Evolutionary conservation across 2,797 vertebrate species (phyloP), one percentile per base, ranked within the genome.

Genomic region (Falco concolor): DNA sequence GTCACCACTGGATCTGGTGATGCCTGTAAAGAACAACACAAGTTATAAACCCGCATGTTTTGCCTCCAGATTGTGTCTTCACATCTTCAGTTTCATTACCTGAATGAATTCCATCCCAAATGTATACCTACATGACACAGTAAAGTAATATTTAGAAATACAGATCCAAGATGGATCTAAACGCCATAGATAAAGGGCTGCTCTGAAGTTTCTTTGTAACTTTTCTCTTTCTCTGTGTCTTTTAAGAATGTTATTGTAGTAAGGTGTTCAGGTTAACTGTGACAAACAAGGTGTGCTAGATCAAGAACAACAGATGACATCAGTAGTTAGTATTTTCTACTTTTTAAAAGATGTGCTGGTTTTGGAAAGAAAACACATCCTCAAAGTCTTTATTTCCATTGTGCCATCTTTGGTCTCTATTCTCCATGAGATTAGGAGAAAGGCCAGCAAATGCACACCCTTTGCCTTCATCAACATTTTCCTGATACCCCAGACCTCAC

Each of bases 1-100:
- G 90, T 96, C 75, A 99, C 98, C 63, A 97, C 96, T 2, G 98
- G 98, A 67, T 78, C 67, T 3, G 99, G 98, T 49, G 98, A 98
- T 3, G 98, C 99, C 99, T 99, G 97, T 49, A 34, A 84, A 84
- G 38, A 78, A 30, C 14, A 73, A 53, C 12, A 69, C 0, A 1
- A 42, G 57, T 54, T 85, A 69, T 3, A 91, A 91, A 24, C 5
- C 44, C 32, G 5, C 30, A 36, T 49, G 14, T n/a, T 91, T 73
- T 59, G 63, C 45, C 19, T 59, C 63, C 30, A 44, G 9, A 28
- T 34, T 27, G 12, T 3, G 6, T 47, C 42, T 44, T 64, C 24
- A 4, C 13, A 32, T 18, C 54, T 59, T 60, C 6, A 15, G 5
- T 19, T 77, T 72, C 52, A 11, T 63, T 52, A 18, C 77, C 34